These are phyloP conservation scores for Spodoptera litura DNA, from an alignment of 1,140 invertebrate genomes.

Conservation along the genomic window DNA sequence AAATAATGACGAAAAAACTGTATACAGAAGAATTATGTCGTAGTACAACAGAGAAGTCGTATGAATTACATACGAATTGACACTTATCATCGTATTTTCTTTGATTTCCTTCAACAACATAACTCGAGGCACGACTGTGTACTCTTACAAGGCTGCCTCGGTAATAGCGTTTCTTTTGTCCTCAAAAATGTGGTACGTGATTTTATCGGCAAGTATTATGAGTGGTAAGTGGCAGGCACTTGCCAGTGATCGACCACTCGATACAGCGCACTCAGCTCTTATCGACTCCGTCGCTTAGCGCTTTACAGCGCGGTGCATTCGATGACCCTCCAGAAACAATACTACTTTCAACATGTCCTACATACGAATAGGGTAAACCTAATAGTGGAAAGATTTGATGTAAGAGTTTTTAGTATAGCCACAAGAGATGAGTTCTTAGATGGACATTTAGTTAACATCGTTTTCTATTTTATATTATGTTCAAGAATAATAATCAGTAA, in stretches of 20 bases:
- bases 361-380: neutral
- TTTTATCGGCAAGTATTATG: slow-evolving; percentile 52
- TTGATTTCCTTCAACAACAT: too few relatives aligned
- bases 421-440: too few relatives aligned
- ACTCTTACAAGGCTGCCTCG: neutral
- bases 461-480: too few relatives aligned
- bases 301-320: slow-evolving; percentile 55
- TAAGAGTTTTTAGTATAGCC: too few relatives aligned
- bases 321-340: slow-evolving; percentile 49
- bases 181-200: slow-evolving; percentile 35
- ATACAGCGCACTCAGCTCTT: slow-evolving; percentile 73
- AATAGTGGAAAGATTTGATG: neutral
- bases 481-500: too few relatives aligned
- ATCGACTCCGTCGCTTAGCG: slow-evolving; percentile 70
- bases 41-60: too few relatives aligned
- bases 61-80: too few relatives aligned
- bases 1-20: too few relatives aligned
- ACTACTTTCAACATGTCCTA: slow-evolving; percentile 26
- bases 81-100: too few relatives aligned
- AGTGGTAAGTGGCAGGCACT: slow-evolving; percentile 65
- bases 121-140: neutral
- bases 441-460: too few relatives aligned
- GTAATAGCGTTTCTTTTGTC: neutral
- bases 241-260: slow-evolving; percentile 72
- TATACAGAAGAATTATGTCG: too few relatives aligned